Conservation (phyloP, 2,113 vertebrate genomes). For the Otocyon megalotis region DNA sequence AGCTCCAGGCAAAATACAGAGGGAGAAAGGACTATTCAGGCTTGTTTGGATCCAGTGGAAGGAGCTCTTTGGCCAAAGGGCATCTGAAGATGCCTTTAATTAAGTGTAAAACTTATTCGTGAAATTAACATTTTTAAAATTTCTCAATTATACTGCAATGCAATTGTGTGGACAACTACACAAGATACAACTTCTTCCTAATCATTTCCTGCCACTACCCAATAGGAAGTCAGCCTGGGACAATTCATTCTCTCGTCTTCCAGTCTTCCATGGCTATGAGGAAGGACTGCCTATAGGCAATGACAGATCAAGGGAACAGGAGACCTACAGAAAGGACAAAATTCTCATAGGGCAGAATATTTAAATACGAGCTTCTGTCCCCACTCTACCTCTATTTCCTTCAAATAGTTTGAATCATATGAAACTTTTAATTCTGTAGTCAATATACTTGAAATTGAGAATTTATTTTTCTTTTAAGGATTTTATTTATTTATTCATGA, state of each 20-base stretch:
- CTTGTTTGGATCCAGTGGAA: background rate
- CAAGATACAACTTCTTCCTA: background rate
- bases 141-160: background rate
- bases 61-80: background rate
- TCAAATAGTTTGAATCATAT: background rate
- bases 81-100: background rate
- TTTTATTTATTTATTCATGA: too few species aligned
- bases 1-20: background rate
- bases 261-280: background rate
- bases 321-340: background rate
- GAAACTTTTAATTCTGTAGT: background rate
- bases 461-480: background rate
- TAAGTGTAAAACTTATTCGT: background rate
- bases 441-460: background rate
- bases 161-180: background rate
- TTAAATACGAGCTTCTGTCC: background rate
- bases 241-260: background rate
- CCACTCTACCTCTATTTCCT: background rate
- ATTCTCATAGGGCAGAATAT: background rate
- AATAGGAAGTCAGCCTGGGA: background rate
- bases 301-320: background rate
- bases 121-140: slow-evolving; percentile 26
- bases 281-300: background rate
- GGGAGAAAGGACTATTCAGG: background rate
- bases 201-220: background rate